Conservation (phyloP, 2,113 vertebrate genomes). For the Tragelaphus buxtoni region DNA sequence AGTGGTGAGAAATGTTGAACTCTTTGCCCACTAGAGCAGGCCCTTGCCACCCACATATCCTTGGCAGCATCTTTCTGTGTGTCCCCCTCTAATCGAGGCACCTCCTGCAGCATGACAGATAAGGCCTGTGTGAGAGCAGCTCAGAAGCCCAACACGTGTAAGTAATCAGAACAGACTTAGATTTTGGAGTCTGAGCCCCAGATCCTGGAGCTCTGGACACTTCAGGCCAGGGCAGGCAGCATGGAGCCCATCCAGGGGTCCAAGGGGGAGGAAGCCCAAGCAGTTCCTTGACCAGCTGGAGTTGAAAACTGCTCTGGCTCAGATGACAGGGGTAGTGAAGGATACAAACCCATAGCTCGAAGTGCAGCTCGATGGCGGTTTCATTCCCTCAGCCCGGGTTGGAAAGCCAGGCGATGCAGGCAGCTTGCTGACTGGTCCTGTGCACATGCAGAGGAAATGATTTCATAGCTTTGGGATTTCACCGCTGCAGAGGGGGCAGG, state of each 20-base stretch:
- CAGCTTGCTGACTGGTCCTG: conserved; percentile 67
- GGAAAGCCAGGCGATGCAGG: neutral
- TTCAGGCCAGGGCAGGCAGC: neutral
- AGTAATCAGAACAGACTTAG: neutral
- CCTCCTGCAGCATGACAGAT: neutral
- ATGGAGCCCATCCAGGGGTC: neutral
- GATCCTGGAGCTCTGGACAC: neutral
- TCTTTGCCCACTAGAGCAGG: neutral
- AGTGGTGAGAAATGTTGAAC: neutral
- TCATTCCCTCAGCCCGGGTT: neutral
- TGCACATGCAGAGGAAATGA: conserved; percentile 82
- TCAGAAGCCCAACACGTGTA: neutral
- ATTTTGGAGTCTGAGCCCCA: neutral
- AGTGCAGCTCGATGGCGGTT: neutral
- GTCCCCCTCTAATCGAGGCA: neutral
- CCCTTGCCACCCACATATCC: neutral
- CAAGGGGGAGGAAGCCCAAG: neutral
- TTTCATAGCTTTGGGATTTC: conserved; percentile 82
- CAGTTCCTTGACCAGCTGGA: neutral
- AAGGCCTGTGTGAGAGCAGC: neutral
- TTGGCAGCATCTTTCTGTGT: neutral
- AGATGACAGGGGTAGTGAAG: neutral
- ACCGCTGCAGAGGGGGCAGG: conserved; percentile 74
- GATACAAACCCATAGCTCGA: neutral
- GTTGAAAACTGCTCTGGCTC: neutral